phyloP scores from a whole-genome alignment of 2,113 vertebrate genomes.

The Columba livia region DNA sequence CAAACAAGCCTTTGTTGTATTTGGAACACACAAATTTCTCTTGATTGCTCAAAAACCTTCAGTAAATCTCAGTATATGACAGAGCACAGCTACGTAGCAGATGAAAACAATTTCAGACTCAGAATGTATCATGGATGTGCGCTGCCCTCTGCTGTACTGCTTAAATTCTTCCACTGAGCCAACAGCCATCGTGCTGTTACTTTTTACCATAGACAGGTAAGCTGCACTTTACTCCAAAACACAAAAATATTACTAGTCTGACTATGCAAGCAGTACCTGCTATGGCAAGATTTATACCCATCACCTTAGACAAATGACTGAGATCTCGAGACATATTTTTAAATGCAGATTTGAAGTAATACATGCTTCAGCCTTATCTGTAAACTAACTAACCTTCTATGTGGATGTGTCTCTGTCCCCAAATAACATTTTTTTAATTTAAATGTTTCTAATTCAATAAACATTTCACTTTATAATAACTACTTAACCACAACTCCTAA shows the following conservation, averaged over 20 bases:
- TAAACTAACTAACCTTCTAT: not conserved
- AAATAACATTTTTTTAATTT: not conserved
- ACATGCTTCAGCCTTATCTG: not conserved
- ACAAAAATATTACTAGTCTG: not conserved
- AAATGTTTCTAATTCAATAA: not conserved
- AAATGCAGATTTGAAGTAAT: not conserved
- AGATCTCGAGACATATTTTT: not conserved
- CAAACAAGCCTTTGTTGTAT: not conserved
- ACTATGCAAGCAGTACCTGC: not conserved
- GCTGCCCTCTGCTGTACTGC: slow-evolving; percentile 70
- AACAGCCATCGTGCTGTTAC: not conserved
- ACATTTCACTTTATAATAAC: not conserved
- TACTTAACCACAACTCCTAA: not conserved
- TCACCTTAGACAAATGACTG: not conserved
- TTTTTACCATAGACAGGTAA: not conserved
- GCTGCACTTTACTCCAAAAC: not conserved
- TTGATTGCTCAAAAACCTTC: not conserved
- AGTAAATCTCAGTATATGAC: not conserved
- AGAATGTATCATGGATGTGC: not conserved
- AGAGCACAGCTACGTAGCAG: not conserved
- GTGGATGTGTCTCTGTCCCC: not conserved
- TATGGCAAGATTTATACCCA: not conserved
- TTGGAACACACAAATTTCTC: not conserved
- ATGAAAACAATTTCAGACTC: not conserved
- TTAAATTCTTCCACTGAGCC: not conserved